phyloP scores from a whole-genome alignment of 2,113 vertebrate species.

The Odocoileus virginianus region DNA sequence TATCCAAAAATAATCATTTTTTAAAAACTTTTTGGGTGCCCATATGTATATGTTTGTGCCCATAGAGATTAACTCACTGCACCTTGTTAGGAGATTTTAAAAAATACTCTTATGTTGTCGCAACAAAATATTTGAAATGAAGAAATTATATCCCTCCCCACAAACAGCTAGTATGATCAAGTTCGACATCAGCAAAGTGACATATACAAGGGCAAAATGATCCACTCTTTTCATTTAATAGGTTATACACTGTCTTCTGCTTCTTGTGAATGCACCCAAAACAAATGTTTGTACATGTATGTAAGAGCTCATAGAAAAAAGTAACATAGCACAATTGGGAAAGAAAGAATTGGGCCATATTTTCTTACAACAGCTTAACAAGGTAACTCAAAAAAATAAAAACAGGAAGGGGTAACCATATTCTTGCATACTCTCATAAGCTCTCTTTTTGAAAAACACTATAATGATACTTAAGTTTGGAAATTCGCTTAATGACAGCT shows the following conservation, averaged over 20 bases:
- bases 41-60: background rate
- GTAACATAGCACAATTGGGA: background rate
- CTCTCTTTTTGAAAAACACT: background rate
- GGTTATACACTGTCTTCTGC: background rate
- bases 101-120: background rate
- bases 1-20: background rate
- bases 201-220: background rate
- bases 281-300: background rate
- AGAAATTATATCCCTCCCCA: background rate
- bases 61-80: background rate
- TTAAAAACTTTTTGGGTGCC: background rate
- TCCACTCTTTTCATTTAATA: background rate
- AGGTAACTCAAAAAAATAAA: background rate
- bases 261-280: background rate
- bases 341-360: background rate
- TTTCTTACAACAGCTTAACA: background rate
- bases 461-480: conserved; percentile 32
- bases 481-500: conserved; percentile 52
- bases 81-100: background rate
- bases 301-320: background rate
- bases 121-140: background rate
- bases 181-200: background rate
- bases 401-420: background rate
- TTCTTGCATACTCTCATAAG: background rate
- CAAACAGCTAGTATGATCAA: background rate